A percentile compares a stretch with the other conserved stretches of the same genome.
Evolutionary conservation across 2,113 vertebrate species (phyloP).

Genomic region (Ptychochromis oligacanthus): DNA sequence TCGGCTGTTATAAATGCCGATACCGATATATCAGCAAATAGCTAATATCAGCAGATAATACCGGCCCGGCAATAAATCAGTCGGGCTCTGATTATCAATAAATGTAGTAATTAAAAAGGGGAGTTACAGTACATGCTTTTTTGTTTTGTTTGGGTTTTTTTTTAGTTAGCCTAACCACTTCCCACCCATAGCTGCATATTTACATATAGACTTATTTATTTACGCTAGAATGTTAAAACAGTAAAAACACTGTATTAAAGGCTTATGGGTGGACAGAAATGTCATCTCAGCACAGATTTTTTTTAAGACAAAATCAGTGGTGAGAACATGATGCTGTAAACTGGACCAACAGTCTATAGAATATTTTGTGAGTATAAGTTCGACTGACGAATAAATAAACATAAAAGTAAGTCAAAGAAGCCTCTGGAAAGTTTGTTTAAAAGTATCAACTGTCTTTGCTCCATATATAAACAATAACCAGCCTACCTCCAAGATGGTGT

Average conservation of each 20-base stretch:
- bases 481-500: not conserved
- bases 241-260: not conserved
- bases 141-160: no score
- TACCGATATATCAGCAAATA: not conserved
- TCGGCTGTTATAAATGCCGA: not conserved
- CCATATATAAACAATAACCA: not conserved
- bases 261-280: not conserved
- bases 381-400: not conserved
- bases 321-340: not conserved
- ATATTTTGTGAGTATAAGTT: not conserved
- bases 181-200: no score
- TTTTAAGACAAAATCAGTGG: not conserved
- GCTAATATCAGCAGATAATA: no score
- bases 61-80: no score
- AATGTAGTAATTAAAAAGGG: not conserved
- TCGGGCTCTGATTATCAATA: not conserved
- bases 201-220: not conserved
- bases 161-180: no score
- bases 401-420: not conserved
- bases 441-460: not conserved
- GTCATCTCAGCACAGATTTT: not conserved
- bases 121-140: not conserved
- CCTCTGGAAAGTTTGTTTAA: not conserved
- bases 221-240: not conserved
- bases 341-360: not conserved